Conservation (phyloP, 2,113 vertebrate genomes). For the Geococcyx californianus region DNA sequence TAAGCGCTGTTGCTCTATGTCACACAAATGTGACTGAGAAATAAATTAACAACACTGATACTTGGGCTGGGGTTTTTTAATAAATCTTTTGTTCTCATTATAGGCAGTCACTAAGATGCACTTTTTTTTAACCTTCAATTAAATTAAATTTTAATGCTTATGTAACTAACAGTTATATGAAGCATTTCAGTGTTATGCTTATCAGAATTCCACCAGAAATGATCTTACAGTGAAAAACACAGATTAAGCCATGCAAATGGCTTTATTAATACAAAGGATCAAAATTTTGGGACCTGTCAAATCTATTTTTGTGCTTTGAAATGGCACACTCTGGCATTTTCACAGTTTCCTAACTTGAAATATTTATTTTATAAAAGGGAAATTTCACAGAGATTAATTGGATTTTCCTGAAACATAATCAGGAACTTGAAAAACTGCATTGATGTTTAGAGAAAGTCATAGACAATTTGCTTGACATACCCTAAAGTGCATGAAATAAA, state of each 20-base stretch:
- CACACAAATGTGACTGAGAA: neutral
- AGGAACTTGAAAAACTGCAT: constrained; percentile 11
- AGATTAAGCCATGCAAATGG: neutral
- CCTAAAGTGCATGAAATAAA: constrained; percentile 9
- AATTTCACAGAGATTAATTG: constrained; percentile 28
- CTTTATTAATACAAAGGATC: neutral
- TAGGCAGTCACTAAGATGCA: neutral
- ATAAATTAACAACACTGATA: neutral
- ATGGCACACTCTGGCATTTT: neutral
- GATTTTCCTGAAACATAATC: neutral
- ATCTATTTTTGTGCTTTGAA: neutral
- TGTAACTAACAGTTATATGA: neutral
- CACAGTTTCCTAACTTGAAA: neutral
- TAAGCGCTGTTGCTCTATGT: neutral
- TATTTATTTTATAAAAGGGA: neutral
- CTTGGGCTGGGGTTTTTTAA: neutral
- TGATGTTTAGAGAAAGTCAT: neutral
- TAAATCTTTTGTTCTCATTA: neutral
- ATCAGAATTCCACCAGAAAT: neutral
- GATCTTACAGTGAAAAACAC: neutral
- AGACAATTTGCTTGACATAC: constrained; percentile 8
- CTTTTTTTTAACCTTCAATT: neutral
- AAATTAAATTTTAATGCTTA: neutral
- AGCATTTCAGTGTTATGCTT: neutral
- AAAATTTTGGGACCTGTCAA: neutral